phyloP scores from a whole-genome alignment of 2,113 vertebrate genomes.

The Dicaeum eximium region DNA sequence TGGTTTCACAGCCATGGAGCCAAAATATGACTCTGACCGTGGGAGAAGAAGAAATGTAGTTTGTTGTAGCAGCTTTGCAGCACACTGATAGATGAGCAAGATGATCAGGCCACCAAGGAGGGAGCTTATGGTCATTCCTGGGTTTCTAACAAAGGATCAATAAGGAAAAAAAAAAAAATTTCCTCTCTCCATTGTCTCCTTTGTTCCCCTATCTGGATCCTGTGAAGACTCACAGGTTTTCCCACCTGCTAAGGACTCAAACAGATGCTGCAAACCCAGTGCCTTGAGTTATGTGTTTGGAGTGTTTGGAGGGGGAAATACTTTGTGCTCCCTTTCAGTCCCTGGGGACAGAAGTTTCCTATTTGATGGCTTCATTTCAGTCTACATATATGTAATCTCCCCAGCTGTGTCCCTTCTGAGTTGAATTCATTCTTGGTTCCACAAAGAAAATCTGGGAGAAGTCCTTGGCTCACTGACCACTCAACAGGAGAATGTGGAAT shows the following conservation, averaged over 20 bases:
- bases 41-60: not conserved
- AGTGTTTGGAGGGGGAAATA: not conserved
- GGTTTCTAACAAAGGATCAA: not conserved
- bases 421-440: not conserved
- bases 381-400: not conserved
- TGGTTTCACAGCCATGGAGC: not conserved
- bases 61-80: not conserved
- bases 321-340: not conserved
- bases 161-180: not conserved
- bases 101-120: not conserved
- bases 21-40: not conserved
- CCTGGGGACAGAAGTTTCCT: not conserved
- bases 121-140: not conserved
- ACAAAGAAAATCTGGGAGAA: not conserved
- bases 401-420: not conserved
- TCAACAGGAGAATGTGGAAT: not conserved
- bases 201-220: not conserved
- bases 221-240: not conserved
- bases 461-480: not conserved
- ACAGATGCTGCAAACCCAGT: not conserved
- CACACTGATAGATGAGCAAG: rapidly evolving
- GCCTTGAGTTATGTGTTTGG: not conserved
- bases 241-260: not conserved
- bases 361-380: not conserved
- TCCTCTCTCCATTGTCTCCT: not conserved